Evolutionary conservation across 2,797 vertebrate species (phyloP), one percentile per base, ranked within the genome.

Genomic region (Setipinna tenuifilis): DNA sequence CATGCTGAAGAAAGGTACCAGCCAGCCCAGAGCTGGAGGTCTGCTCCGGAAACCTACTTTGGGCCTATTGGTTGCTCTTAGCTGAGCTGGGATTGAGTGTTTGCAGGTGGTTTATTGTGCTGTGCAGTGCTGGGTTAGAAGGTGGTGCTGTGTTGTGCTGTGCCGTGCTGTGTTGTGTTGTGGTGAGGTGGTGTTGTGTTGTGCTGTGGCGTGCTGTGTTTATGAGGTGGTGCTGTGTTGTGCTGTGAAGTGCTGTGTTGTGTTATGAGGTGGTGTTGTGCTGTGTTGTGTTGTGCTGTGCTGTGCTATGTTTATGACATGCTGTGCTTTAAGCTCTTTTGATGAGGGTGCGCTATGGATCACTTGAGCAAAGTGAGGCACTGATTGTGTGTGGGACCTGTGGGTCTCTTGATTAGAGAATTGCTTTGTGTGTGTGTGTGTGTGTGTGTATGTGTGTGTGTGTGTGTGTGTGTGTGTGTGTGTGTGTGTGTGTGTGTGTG

Each of bases 1-100:
- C 90, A 98, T 99, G 98, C 97, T 99, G 90, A 99, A 98, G 92
- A 99, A 99, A 96, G 98, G 98, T 99, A 95, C 83, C 44, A 7
- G 48, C 31, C 44, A 7, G 48, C 31, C 5, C 14, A 41, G 16
- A 62, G 23, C 81, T 83, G 81, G 65, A 71, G 2, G 25, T 71
- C 65, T 16, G 21, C 65, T 16, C 65, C 5, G 65, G 65, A 41
- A 41, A 31, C 25, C 65, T 31, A 9, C 2, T 6, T 9, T 62
- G 6, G 50, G 50, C 35, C 50, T 12, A 54, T 54, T 12, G 50
- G 50, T 14, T 3, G 50, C 9, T 48, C 50, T 54, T 54, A 54
- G 50, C 50, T 7, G 7, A 54, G 9, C 14, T 54, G 50, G 50
- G 1, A 14, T 54, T 54, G 50, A 10, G 50, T 41, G 2, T 3